Percentiles rank a stretch among this genome's conserved stretches.
Conservation (phyloP, 2,888 invertebrate genomes). For the Tholera decimalis region DNA sequence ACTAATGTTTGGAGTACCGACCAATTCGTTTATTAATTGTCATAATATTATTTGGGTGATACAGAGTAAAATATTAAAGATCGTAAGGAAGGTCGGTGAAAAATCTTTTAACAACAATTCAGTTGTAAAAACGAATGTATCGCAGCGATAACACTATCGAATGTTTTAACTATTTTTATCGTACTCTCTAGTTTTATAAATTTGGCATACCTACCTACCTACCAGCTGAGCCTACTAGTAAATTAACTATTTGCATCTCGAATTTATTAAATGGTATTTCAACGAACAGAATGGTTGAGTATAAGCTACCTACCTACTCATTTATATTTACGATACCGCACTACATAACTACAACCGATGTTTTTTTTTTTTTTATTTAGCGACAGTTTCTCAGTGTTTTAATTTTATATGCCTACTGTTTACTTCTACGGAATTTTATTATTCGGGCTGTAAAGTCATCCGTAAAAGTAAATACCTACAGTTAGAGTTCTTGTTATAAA, state of each 20-base stretch:
- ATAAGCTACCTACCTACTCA: too few species aligned
- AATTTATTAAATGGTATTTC: slow-evolving; percentile 1
- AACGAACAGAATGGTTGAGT: neutral
- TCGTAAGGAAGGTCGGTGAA: slow-evolving; percentile 26
- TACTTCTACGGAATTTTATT: neutral
- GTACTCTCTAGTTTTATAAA: slow-evolving; percentile 31
- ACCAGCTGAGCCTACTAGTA: too few species aligned
- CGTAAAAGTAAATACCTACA: neutral
- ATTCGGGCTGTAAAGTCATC: neutral
- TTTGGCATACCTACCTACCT: slow-evolving; percentile 24
- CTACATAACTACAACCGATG: neutral
- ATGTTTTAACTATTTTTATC: slow-evolving; percentile 54
- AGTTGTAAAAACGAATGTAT: slow-evolving; percentile 16
- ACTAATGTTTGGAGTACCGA: neutral
- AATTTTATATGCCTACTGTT: neutral
- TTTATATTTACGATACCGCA: neutral
- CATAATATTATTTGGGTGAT: neutral
- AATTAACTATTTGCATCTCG: slow-evolving; percentile 34
- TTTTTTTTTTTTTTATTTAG: slow-evolving; percentile 5
- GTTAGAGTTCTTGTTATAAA: too few species aligned
- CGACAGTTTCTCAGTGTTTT: neutral
- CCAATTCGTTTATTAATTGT: neutral
- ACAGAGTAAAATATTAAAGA: neutral
- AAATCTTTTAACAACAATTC: slow-evolving; percentile 40
- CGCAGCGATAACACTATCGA: slow-evolving; percentile 46